Evolutionary conservation across 2,888 invertebrate genomes (phyloP).

Genomic region (Drosophila hamatofila): DNA sequence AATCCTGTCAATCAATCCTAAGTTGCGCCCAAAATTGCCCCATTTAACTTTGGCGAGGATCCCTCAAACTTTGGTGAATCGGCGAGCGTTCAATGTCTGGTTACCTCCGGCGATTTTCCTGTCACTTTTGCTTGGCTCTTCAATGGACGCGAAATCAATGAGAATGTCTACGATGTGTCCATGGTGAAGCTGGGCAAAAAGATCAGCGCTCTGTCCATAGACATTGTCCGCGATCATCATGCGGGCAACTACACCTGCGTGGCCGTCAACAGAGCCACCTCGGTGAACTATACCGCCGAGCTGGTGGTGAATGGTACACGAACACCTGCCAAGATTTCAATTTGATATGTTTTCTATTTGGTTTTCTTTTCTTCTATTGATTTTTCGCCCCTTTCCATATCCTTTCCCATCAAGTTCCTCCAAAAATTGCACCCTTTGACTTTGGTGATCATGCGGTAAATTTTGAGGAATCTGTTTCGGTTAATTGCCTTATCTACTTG

Average conservation of each 20-base stretch:
- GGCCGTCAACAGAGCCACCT: constrained; percentile 88
- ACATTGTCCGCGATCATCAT: constrained; percentile 89
- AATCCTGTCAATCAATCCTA: background rate
- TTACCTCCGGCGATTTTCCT: constrained; percentile 88
- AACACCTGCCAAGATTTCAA: background rate
- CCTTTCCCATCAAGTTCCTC: constrained; percentile 87
- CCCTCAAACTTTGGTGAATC: constrained; percentile 89
- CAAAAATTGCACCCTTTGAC: constrained; percentile 90
- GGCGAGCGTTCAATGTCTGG: constrained; percentile 87
- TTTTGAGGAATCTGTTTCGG: constrained; percentile 88
- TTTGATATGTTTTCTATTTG: constrained; percentile 21
- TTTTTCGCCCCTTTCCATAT: background rate
- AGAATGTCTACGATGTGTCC: constrained; percentile 86
- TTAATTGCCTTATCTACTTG: constrained; percentile 87
- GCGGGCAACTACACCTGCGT: constrained; percentile 91
- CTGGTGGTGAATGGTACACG: constrained; percentile 87
- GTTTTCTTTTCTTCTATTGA: constrained; percentile 18
- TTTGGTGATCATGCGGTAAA: constrained; percentile 90
- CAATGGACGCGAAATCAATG: constrained; percentile 84
- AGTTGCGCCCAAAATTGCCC: constrained; percentile 91
- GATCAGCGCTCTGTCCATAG: constrained; percentile 89
- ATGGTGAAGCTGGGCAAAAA: constrained; percentile 87
- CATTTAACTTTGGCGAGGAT: constrained; percentile 89
- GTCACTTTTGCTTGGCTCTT: constrained; percentile 90
- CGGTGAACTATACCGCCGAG: constrained; percentile 87